Evolutionary conservation across 1,140 invertebrate species (phyloP), one percentile per base, ranked within the genome.

Genomic region (Bicyclus anynana): DNA sequence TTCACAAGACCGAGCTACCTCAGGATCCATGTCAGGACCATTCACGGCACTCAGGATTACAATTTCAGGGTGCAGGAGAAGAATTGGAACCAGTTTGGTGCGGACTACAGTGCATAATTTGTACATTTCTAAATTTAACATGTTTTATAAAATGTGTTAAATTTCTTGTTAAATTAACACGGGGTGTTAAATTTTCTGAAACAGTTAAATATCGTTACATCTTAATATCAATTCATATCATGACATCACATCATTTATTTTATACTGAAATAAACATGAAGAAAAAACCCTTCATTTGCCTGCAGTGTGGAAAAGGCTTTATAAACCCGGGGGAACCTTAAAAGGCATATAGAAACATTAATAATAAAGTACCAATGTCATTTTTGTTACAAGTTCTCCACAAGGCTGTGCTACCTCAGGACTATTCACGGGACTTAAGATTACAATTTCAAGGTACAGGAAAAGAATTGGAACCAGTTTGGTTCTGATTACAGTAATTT

Each of bases 291-390:
- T 85, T 72, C 33, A 87, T 84, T 0, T 85, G 84, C 21, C 82
- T 84, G 53, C 80, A 87, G 53, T 87, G 90, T 42, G 84, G 83
- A 0, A 90, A 88, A 47, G 88, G 88, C 0, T 90, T 90, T 20
- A 82, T 89, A 0, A 86, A 81, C 0, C n/a, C n/a, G n/a, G n/a
- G n/a, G n/a, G 0, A 83, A 85, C 18, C 53, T 89, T 0, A 89
- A 89, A 17, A 68, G 84, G 0, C 89, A 90, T 33, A 47, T 89
- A 33, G 86, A 89, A 29, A 83, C 80, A 0, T 80, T 82, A 0
- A 42, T 85, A 0, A 87, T 84, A 48, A 87, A 87, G 7, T 94
- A 92, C 69, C 82, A 87, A 27, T 87, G 84, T 55, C 82, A 87
- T 33, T 74, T 85, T 0, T 87, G 82, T 29, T 81, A 71, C 13